Conservation (phyloP, 2,888 invertebrate species). For the Meganola albula region DNA sequence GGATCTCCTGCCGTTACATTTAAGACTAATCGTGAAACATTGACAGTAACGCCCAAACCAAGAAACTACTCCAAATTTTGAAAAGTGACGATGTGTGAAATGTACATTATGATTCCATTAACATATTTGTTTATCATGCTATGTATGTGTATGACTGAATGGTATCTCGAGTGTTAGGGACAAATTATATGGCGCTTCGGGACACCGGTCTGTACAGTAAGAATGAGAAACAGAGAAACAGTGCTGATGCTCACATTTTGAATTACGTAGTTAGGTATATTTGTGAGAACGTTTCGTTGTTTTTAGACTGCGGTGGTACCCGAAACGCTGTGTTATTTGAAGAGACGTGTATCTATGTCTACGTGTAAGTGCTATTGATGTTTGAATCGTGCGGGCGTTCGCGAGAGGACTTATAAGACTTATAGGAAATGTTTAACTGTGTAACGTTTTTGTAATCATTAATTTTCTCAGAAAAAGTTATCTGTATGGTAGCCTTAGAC, state of each 20-base stretch:
- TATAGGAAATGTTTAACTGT: slow-evolving; percentile 74
- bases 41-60: slow-evolving; percentile 54
- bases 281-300: too few species aligned
- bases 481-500: slow-evolving; percentile 69
- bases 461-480: slow-evolving; percentile 66
- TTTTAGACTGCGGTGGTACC: too few species aligned
- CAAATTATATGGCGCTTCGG: too few species aligned
- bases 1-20: slow-evolving; percentile 38
- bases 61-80: slow-evolving; percentile 42
- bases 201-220: too few species aligned
- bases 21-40: slow-evolving; percentile 62
- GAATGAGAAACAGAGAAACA: too few species aligned
- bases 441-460: slow-evolving; percentile 76
- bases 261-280: too few species aligned
- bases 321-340: too few species aligned
- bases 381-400: slow-evolving; percentile 59
- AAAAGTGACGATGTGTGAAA: slow-evolving; percentile 50
- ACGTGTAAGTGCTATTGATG: slow-evolving; percentile 71
- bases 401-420: slow-evolving; percentile 73
- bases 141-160: slow-evolving; percentile 49
- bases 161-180: slow-evolving; percentile 47
- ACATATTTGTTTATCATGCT: slow-evolving; percentile 36
- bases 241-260: too few species aligned
- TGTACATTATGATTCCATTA: slow-evolving; percentile 44
- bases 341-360: too few species aligned